A percentile compares a stretch with the other conserved stretches of the same genome.
These are phyloP conservation scores for Chanos chanos DNA, from an alignment of 2,797 vertebrate species.

Conservation along the genomic window DNA sequence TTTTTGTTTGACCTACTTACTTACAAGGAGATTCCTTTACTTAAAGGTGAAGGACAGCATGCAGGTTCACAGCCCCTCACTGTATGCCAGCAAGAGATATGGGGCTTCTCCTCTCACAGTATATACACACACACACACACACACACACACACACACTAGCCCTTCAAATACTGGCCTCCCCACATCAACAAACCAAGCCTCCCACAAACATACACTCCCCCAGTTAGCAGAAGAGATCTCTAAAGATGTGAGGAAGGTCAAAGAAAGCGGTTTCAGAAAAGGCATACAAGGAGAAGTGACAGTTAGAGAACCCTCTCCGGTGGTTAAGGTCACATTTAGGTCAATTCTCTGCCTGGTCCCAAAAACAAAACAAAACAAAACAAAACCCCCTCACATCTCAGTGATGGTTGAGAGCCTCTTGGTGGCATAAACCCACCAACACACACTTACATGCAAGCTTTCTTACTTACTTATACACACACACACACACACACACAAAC, in stretches of 20 bases:
- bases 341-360: constrained; percentile 20
- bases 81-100: too few relatives aligned
- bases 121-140: constrained; percentile 20
- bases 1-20: too few relatives aligned
- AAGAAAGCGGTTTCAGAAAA: not conserved
- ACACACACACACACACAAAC: too few relatives aligned
- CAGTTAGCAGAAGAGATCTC: not conserved
- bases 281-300: not conserved
- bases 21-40: too few relatives aligned
- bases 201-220: constrained; percentile 4
- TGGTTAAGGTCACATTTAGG: constrained; percentile 18
- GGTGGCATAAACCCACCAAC: too few relatives aligned
- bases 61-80: too few relatives aligned
- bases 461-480: too few relatives aligned
- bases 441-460: too few relatives aligned
- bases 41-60: too few relatives aligned
- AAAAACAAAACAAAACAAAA: constrained; percentile 12
- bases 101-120: too few relatives aligned
- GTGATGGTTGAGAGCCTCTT: too few relatives aligned
- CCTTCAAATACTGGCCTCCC: constrained; percentile 1
- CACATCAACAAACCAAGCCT: not conserved
- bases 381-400: not conserved
- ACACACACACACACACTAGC: not conserved
- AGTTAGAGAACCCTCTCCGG: not conserved
- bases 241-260: not conserved